Conservation (phyloP, 2,888 invertebrate species). For the Chesias legatella region DNA sequence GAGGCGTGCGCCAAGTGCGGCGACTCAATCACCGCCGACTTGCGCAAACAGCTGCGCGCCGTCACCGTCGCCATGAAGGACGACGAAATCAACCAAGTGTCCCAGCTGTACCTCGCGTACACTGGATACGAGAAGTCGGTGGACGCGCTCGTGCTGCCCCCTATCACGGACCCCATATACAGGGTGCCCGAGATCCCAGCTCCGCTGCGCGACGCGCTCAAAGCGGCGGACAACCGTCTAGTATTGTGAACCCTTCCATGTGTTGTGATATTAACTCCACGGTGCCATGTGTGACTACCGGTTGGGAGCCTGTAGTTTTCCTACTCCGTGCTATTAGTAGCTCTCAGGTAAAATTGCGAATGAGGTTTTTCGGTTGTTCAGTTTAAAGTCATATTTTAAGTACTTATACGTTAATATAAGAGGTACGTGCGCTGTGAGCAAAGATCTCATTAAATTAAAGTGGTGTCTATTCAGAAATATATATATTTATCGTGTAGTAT, state of each 20-base stretch:
- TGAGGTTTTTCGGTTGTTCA: constrained; percentile 34
- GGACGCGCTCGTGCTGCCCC: constrained; percentile 59
- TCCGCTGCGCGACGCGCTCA: constrained; percentile 53
- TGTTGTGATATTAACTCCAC: constrained; percentile 41
- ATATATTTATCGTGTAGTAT: constrained; percentile 6
- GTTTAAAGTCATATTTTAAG: constrained; percentile 26
- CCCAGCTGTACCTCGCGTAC: constrained; percentile 59
- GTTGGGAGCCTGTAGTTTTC: constrained; percentile 11
- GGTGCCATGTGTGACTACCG: constrained; percentile 46
- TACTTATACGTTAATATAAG: constrained; percentile 12
- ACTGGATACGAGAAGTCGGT: constrained; percentile 59
- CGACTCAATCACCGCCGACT: constrained; percentile 52
- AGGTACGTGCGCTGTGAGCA: constrained; percentile 62
- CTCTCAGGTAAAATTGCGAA: constrained; percentile 25
- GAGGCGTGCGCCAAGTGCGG: constrained; percentile 63
- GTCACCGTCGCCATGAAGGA: constrained; percentile 62
- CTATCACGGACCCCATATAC: constrained; percentile 65
- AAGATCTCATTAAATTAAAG: constrained; percentile 57
- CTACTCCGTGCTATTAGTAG: constrained; percentile 5
- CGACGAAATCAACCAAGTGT: constrained; percentile 59
- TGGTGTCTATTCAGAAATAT: constrained; percentile 30
- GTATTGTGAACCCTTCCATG: constrained; percentile 38
- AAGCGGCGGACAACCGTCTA: constrained; percentile 49
- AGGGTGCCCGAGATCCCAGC: constrained; percentile 58
- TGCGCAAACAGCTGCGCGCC: constrained; percentile 56